Base-by-base conservation (phyloP, 2,888 invertebrate genomes). In the Catocala nupta region DNA sequence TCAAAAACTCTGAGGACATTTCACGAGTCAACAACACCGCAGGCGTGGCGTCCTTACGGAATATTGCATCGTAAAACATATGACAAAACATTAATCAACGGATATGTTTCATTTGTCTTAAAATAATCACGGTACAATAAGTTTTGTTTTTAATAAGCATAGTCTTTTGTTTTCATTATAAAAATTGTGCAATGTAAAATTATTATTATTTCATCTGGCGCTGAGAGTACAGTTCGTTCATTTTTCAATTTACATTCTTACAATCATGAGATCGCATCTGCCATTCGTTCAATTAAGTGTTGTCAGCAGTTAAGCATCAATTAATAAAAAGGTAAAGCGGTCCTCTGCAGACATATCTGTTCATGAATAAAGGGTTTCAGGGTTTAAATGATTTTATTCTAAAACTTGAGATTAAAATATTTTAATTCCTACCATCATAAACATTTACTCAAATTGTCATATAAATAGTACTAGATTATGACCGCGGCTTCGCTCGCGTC, bases 41-140 rank as follows among this genome's bases (percentile, higher is more conserved):
- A 77, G 79, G 78, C 80, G 78, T 80, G 80, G 80, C 78, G 77
- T 73, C 69, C 55, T 55, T 60, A 58, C 8, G 11, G 63, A 67
- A 53, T 54, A 51, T 39, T 65, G 43, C 63, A 63, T 59, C 39
- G 52, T 45, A 43, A 58, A 64, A 58, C 49, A 50, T 44, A 50
- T 36, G 55, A 43, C 5, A 36, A 51, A 39, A 25, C 42, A 50
- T 13, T 43, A 49, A 47, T 9, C 39, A 58, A 51, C 25, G 47
- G 34, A 43, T 50, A 63, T 58, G n/a, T 45, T 55, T 34, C 25
- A 13, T 42, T 56, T 16, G 9, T 12, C 34, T 7, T 43, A 43
- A 59, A 54, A 47, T 54, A 50, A 49, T 39, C n/a, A 49, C 61
- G 25, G 47, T 55, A 68, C 59, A 54, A 50, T 13, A 8, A 42